Evolutionary conservation across 2,888 invertebrate species (phyloP), one percentile per base, ranked within the genome.

Genomic region (Hyppa rectilinea): DNA sequence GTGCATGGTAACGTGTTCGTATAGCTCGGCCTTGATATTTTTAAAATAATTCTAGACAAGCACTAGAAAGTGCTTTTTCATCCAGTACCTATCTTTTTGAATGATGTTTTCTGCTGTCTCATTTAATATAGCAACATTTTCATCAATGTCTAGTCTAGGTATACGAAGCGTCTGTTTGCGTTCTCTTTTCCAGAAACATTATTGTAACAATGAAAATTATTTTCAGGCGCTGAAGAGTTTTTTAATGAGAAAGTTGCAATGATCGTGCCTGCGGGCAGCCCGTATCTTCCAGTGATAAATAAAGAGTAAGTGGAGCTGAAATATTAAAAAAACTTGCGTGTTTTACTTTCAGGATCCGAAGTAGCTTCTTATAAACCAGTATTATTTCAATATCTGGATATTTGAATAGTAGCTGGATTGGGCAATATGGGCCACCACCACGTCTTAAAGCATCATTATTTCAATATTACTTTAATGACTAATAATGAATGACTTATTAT

Each of bases 211-310:
- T 43, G 36, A 23, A 31, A 31, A 47, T 45, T 17, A 53, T n/a
- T 89, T 92, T 38, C 83, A 97, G 97, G 97, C 62, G 91, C 95
- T 9, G 98, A 98, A 85, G 97, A 98, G 75, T 98, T 98, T 88
- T 96, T 98, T 81, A 97, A 97, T 58, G 98, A 99, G 89, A 97
- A 97, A 84, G 97, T 99, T 49, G 97, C 97, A 0, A 96, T 99
- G 95, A 96, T 98, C 64, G 96, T 98, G 17, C 97, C 98, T 0
- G 94, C 96, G 2, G 97, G 97, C 26, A 98, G 97, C 85, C 98
- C 98, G 0, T 98, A 98, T 87, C 92, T 98, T 17, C 90, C 96
- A 3, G 95, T 97, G 63, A 97, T 99, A 45, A 98, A 99, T 88
- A 96, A 97, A 71, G 98, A 98, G 98, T 98, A n/a, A n/a, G n/a